These are phyloP conservation scores for Geopemphigus sp. DNA, from an alignment of 1,140 invertebrate genomes.

Conservation along the genomic window DNA sequence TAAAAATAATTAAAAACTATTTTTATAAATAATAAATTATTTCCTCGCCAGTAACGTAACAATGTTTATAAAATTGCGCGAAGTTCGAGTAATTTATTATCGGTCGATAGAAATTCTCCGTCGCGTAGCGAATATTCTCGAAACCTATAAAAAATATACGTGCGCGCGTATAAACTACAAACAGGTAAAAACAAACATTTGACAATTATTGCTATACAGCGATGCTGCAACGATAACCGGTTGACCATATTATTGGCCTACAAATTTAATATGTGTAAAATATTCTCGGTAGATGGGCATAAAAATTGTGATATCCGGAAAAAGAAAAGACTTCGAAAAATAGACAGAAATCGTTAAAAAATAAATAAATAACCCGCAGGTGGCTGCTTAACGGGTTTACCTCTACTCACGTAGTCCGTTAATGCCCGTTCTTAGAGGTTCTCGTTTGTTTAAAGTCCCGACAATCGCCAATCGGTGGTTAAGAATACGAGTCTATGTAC, in stretches of 20 bases:
- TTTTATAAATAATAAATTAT: too few relatives aligned
- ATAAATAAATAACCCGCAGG: background rate
- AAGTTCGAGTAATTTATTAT: too few relatives aligned
- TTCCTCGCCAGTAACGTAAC: too few relatives aligned
- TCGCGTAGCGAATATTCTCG: background rate
- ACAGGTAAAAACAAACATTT: slow-evolving; percentile 12
- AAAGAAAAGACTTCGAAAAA: slow-evolving; percentile 12
- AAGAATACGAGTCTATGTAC: too few relatives aligned
- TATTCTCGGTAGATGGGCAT: slow-evolving; percentile 17
- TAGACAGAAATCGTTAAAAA: slow-evolving; percentile 26
- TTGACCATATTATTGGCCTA: slow-evolving; percentile 43
- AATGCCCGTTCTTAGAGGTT: too few relatives aligned
- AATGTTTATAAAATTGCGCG: too few relatives aligned
- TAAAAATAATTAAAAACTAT: too few relatives aligned
- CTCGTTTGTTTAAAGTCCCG: too few relatives aligned
- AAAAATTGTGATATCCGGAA: slow-evolving; percentile 38
- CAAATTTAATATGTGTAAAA: slow-evolving; percentile 24
- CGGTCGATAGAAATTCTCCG: too few relatives aligned
- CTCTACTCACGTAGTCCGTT: too few relatives aligned
- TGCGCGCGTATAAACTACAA: background rate
- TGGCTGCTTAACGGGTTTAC: slow-evolving; percentile 15
- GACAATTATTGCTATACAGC: slow-evolving; percentile 7
- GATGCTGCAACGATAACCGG: slow-evolving; percentile 8
- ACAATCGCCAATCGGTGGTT: too few relatives aligned
- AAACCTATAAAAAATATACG: background rate